Conservation (phyloP, 2,113 vertebrate species). For the Microcebus ravelobensis region DNA sequence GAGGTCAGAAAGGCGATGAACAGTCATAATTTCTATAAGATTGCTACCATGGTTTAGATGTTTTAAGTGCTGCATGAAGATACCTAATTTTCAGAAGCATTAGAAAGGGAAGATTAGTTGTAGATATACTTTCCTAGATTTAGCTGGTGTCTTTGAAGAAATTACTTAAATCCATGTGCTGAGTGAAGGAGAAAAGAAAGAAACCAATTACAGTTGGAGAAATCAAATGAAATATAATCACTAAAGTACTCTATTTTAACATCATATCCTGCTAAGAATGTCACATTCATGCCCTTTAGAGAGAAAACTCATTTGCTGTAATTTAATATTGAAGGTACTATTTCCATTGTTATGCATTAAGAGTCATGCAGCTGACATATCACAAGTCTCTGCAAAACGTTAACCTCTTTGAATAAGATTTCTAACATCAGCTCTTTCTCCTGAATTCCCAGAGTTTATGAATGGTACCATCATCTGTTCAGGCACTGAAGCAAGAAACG, state of each 20-base stretch:
- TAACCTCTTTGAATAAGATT: conserved; percentile 31
- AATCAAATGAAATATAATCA: conserved; percentile 70
- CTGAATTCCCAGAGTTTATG: neutral
- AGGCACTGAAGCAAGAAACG: neutral
- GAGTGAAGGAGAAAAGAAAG: conserved; percentile 40
- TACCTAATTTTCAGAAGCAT: conserved; percentile 51
- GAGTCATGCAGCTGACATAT: conserved; percentile 10
- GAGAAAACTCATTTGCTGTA: conserved; percentile 70
- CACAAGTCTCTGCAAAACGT: conserved; percentile 16
- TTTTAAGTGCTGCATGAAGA: conserved; percentile 41
- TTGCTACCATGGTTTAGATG: neutral
- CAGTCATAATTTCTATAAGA: neutral
- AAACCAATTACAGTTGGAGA: conserved; percentile 68
- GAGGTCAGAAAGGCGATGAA: neutral
- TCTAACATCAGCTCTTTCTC: neutral
- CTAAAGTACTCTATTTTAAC: conserved; percentile 53
- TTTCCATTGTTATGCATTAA: conserved; percentile 57
- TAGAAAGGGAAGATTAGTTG: conserved; percentile 35
- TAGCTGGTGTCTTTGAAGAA: conserved; percentile 21
- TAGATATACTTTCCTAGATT: conserved; percentile 45
- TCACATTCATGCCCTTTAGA: conserved; percentile 54
- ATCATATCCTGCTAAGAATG: conserved; percentile 44
- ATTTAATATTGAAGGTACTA: conserved; percentile 65
- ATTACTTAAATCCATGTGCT: conserved; percentile 7
- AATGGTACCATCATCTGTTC: neutral